Evolutionary conservation across 2,113 vertebrate genomes (phyloP).

Genomic region (Pandion haliaetus): DNA sequence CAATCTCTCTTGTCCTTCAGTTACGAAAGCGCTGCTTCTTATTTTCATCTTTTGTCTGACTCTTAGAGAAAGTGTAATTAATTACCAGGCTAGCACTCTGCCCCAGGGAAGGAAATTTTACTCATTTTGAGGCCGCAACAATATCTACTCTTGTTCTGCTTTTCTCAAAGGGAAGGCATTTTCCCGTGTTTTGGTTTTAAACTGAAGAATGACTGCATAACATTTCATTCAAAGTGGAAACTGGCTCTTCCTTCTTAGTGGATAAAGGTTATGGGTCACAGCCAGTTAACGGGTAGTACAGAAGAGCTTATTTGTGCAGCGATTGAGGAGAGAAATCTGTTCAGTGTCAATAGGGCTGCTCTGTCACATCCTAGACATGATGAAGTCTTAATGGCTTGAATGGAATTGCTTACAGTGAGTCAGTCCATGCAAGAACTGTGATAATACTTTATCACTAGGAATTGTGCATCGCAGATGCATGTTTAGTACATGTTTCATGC

Average conservation of each 20-base stretch:
- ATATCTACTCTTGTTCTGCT: conserved; percentile 31
- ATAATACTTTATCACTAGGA: neutral
- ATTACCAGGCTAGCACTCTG: neutral
- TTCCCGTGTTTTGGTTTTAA: conserved; percentile 2
- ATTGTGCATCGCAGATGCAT: neutral
- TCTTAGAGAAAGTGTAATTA: conserved; percentile 50
- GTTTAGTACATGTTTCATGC: neutral
- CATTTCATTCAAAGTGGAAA: neutral
- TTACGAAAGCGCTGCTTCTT: neutral
- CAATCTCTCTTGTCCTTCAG: neutral
- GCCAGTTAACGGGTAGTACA: neutral
- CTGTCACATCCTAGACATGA: neutral
- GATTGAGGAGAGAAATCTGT: neutral
- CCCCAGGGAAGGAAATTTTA: conserved; percentile 20
- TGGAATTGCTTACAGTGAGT: neutral
- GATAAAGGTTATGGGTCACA: conserved; percentile 15
- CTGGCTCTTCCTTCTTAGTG: neutral
- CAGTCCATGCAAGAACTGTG: neutral
- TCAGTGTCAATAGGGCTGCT: neutral
- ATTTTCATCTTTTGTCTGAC: conserved; percentile 11
- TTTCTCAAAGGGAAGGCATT: conserved; percentile 11
- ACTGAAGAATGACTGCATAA: neutral
- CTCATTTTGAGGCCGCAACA: neutral
- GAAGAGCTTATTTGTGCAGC: neutral
- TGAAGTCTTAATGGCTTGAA: neutral